phyloP scores from a whole-genome alignment of 2,113 vertebrate genomes.

The Ceyx margarethae region DNA sequence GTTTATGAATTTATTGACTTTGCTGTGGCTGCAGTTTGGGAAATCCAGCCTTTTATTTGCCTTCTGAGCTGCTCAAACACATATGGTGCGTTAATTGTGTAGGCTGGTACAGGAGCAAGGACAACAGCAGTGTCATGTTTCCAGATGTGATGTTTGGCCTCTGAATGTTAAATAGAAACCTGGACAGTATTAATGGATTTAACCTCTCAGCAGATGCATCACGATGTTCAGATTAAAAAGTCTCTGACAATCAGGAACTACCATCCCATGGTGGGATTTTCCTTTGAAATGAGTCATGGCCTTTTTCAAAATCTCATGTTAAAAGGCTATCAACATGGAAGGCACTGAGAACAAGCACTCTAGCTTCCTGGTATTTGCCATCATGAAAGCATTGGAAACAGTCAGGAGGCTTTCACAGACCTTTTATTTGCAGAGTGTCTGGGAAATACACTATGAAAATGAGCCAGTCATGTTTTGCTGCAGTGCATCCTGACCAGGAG shows the following conservation, averaged over 20 bases:
- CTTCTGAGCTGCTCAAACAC: background rate
- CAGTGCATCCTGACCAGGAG: background rate
- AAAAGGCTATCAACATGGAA: background rate
- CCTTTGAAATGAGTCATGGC: background rate
- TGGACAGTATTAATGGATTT: background rate
- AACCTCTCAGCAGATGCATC: background rate
- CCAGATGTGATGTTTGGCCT: background rate
- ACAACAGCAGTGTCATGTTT: background rate
- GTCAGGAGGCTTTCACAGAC: background rate
- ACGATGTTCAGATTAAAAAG: background rate
- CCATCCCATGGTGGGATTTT: background rate
- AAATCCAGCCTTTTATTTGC: background rate
- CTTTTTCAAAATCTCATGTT: background rate
- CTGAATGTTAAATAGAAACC: background rate
- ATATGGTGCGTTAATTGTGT: background rate
- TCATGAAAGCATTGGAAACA: background rate
- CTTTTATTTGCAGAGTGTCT: background rate
- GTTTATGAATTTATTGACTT: background rate
- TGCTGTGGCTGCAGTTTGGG: background rate
- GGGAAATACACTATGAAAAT: background rate
- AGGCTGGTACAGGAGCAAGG: background rate
- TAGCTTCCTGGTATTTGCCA: background rate
- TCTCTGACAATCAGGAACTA: background rate
- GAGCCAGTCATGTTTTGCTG: background rate
- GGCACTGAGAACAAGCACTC: background rate